Evolutionary conservation across 2,113 vertebrate species (phyloP), one percentile per base, ranked within the genome.

Genomic region (Apistogramma diplotaenia): DNA sequence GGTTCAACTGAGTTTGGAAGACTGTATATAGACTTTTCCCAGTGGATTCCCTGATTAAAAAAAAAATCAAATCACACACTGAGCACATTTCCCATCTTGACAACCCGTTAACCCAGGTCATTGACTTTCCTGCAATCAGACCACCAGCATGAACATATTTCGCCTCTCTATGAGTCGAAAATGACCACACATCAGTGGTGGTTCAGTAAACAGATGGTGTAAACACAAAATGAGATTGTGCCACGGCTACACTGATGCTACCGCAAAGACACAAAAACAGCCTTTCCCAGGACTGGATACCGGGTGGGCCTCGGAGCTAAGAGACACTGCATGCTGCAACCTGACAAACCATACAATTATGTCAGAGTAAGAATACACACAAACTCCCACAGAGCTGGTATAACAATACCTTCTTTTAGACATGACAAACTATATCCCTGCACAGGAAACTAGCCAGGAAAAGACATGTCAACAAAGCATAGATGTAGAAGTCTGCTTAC

Each of bases 341-440:
- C 51, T 92, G 93, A 92, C 87, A 89, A 79, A 78, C 54, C 37
- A 31, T 74, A 70, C 62, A 83, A 89, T 89, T 92, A 92, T 62
- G 57, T 5, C 67, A 75, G 72, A 2, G 58, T 31, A 85, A 19
- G 78, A 21, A 62, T 8, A 67, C 21, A 78, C 70, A 81, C 71
- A 81, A 37, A 84, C 37, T 78, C 70, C 58, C 33, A 33, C 49
- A 4, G 23, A 13, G 25, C 37, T 12, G 29, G 35, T 54, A 23
- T 18, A 81, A 90, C 82, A 82, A 82, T 79, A 65, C 21, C 31
- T 71, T 77, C 37, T 80, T 80, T 85, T 61, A 29, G 29, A 84
- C 61, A 33, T 16, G 74, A 80, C 29, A 75, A 51, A 59, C 56
- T 15, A 76, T 51, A 74, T 37, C 33, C 61, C 46, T n/a, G 19